A percentile compares a stretch with the other conserved stretches of the same genome.
Conservation (phyloP, 2,888 invertebrate genomes). For the Phyto melanocephala region DNA sequence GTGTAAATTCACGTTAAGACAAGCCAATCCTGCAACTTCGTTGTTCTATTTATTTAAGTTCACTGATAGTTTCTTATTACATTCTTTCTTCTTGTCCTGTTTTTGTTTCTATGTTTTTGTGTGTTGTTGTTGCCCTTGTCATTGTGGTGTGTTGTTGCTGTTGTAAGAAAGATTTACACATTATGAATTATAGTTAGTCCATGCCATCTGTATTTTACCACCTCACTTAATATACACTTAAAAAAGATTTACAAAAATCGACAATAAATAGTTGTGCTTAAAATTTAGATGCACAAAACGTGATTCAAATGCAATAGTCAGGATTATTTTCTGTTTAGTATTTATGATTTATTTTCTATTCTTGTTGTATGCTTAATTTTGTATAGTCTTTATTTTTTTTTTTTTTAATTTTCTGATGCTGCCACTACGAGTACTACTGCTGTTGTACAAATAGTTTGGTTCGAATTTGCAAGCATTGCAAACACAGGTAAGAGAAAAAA, state of each 20-base stretch:
- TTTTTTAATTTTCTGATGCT: neutral
- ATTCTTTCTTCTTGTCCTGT: neutral
- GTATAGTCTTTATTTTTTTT: neutral
- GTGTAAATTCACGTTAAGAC: slow-evolving; percentile 22
- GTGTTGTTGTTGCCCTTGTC: neutral
- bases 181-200: slow-evolving; percentile 46
- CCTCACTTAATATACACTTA: slow-evolving; percentile 53
- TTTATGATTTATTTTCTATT: slow-evolving; percentile 55
- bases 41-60: neutral
- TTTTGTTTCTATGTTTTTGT: neutral
- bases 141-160: neutral
- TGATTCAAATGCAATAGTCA: slow-evolving; percentile 56
- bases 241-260: slow-evolving; percentile 60
- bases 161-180: slow-evolving; percentile 4
- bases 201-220: slow-evolving; percentile 52
- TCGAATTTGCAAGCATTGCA: neutral
- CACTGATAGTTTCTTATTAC: neutral
- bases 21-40: slow-evolving; percentile 14
- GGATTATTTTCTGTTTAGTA: slow-evolving; percentile 56
- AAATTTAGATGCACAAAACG: slow-evolving; percentile 54
- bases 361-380: neutral
- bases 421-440: neutral
- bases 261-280: slow-evolving; percentile 59
- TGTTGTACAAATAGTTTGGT: neutral
- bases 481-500: neutral